Base-by-base conservation (phyloP, 2,888 invertebrate species). In the Pristionchus fissidentatus region DNA sequence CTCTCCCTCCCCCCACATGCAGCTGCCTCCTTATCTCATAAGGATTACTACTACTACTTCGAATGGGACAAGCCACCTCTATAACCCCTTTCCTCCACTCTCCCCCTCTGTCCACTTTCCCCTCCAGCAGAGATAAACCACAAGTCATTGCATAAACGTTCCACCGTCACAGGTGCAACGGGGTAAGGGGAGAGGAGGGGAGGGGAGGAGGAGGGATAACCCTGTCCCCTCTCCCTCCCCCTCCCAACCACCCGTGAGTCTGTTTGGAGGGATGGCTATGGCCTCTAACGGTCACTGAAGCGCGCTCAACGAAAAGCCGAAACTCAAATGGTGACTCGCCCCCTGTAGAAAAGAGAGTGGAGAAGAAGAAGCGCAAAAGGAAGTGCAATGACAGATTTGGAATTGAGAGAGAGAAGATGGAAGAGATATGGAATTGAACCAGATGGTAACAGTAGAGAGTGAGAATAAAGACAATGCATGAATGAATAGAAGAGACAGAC, bases 71-170 rank as follows among this genome's bases (percentile, higher is more conserved):
- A 46, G 46, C 46, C 32, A 46, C 29, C 55, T 79, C 79, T 55
- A 32, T 78, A 49, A 26, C 55, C 55, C 43, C 79, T 79, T 41
- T 62, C 62, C n/a, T 13, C 32, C 62, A 15, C 32, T 62, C 62
- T 62, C 75, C 46, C 32, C 13, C n/a, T n/a, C 79, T 79, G 22
- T 55, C 79, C 57, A 38, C 43, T 55, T 55, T 57, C 75, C 32
- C 49, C 41, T 15, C 46, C 29, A 46, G 46, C 29, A 75, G 15
- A 49, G 46, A 46, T 75, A 49, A 49, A 75, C 49, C 43, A 62
- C 46, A 46, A 49, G 43, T 75, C 75, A 75, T 75, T 75, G 75
- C 75, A 75, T 75, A 75, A 75, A 75, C 75, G 75, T 75, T 46
- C 75, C 75, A 43, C 66, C 66, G 29, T 38, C 75, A 32, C 73